Base-by-base conservation (phyloP, 2,113 vertebrate genomes). In the Tetraodon nigroviridis region DNA sequence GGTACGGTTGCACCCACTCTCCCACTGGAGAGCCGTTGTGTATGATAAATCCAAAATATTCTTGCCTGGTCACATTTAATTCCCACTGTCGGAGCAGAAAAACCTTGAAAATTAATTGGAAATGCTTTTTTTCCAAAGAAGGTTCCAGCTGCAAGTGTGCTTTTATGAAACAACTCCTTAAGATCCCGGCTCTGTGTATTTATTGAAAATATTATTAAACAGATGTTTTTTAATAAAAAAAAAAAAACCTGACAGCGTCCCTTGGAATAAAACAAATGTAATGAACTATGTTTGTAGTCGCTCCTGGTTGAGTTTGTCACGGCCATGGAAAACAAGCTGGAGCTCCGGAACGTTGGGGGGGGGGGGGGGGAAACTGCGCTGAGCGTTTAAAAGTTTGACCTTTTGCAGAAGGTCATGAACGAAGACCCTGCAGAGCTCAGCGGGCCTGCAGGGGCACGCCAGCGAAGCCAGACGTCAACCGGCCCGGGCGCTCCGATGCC, bases 191-290 rank as follows among this genome's bases (percentile, higher is more conserved):
- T 75, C 69, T 85, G 82, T 86, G 79, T 89, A 88, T 89, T 88
- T 88, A 87, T 87, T 89, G 71, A 87, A 79, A 67, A 76, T 80
- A 80, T 80, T 79, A 66, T 76, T 69, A 57, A 80, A 71, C 78
- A 76, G 63, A 22, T n/a, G n/a, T n/a, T n/a, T n/a, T n/a, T 46
- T 67, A 74, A 76, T 78, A 79, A 75, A 80, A 83, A 76, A 79
- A 75, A 52, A 47, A 77, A 27, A 20, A 0, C 7, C n/a, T 48
- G 54, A n/a, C n/a, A 17, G 16, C 14, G 6, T 5, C 16, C 41
- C 11, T 14, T 44, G 3, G 16, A 44, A 44, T 44, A 44, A 44
- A 3, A 11, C 12, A n/a, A 68, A 45, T 72, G 69, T 75, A 67
- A 61, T 71, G 71, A 59, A 46, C 74, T 73, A 71, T 71, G 18